phyloP scores from a whole-genome alignment of 2,113 vertebrate genomes.

The Lipotes vexillifer region DNA sequence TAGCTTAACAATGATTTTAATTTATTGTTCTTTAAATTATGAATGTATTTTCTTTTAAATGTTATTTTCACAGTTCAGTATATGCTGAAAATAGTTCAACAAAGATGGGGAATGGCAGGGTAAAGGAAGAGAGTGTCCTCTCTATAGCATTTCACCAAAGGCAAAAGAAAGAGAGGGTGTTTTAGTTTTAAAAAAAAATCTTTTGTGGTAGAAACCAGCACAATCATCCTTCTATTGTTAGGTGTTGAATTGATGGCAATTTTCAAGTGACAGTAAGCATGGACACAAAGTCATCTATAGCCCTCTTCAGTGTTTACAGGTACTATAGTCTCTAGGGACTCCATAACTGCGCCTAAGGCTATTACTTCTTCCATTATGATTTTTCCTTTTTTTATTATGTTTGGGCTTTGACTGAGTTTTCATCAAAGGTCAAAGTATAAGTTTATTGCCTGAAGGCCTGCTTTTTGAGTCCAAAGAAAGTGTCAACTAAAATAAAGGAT shows the following conservation, averaged over 20 bases:
- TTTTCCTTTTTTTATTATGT: conserved; percentile 43
- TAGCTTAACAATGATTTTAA: neutral
- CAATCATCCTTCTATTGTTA: neutral
- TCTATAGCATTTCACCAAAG: neutral
- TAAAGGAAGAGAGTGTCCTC: neutral
- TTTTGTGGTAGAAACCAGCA: neutral
- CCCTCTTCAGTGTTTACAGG: neutral
- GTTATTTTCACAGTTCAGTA: neutral
- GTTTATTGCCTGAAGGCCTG: neutral
- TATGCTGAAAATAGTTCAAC: neutral
- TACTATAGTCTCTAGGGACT: neutral
- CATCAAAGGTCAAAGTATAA: conserved; percentile 39
- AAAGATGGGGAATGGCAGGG: neutral
- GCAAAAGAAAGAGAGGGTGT: neutral
- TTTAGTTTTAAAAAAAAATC: neutral
- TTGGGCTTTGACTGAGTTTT: conserved; percentile 44
- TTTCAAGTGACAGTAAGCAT: conserved; percentile 24
- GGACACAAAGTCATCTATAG: neutral
- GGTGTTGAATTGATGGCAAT: conserved; percentile 15
- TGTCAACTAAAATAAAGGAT: conserved; percentile 36
- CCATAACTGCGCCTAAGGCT: neutral
- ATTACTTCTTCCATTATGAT: conserved; percentile 30
- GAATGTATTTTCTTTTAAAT: neutral
- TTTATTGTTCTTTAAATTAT: neutral
- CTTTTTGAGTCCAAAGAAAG: conserved; percentile 10